Evolutionary conservation across 2,888 invertebrate species (phyloP).

Genomic region (Megaustenia siamemsis): DNA sequence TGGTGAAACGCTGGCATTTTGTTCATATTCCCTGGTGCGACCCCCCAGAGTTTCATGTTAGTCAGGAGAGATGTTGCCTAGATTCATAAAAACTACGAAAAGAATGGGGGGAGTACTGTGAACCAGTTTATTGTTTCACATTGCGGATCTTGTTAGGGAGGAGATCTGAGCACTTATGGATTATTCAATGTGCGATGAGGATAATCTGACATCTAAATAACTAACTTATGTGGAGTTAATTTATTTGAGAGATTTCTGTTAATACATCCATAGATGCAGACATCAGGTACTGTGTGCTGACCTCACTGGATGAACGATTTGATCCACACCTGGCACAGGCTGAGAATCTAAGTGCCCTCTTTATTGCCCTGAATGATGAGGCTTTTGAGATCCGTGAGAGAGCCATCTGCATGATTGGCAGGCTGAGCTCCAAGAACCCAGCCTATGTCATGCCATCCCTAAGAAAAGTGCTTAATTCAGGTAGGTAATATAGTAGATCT

Average conservation of each 20-base stretch:
- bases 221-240: too few species aligned
- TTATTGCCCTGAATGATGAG: constrained; percentile 97
- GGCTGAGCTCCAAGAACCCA: constrained; percentile 95
- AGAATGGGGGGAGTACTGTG: too few species aligned
- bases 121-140: too few species aligned
- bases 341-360: constrained; percentile 94
- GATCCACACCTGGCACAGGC: constrained; percentile 97
- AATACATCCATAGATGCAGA: constrained; percentile 86
- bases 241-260: not conserved
- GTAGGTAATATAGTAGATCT: constrained; percentile 76
- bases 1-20: too few species aligned
- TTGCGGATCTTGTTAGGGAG: too few species aligned
- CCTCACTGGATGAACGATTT: constrained; percentile 93
- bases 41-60: too few species aligned
- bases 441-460: constrained; percentile 98
- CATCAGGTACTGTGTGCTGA: constrained; percentile 94
- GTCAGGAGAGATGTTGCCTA: too few species aligned
- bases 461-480: constrained; percentile 92
- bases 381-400: constrained; percentile 96
- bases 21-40: too few species aligned
- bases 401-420: constrained; percentile 94
- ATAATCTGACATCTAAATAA: too few species aligned
- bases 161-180: too few species aligned
- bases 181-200: too few species aligned
- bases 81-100: too few species aligned